Evolutionary conservation across 2,888 invertebrate species (phyloP).

Genomic region (Phytoseiulus persimilis): DNA sequence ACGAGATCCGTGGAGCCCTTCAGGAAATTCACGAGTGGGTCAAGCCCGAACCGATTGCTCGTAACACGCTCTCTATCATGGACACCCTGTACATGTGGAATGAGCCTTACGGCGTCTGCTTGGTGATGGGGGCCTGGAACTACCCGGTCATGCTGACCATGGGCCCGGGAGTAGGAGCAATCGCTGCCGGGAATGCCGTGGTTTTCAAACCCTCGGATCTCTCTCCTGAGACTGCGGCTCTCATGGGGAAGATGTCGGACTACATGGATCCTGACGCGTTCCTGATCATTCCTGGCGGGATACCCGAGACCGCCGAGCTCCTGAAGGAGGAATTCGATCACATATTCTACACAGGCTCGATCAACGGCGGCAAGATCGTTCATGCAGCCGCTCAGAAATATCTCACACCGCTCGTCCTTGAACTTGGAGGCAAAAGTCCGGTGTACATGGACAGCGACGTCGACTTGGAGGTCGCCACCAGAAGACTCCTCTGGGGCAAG

Average conservation of each 20-base stretch:
- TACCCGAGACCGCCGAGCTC: conserved; percentile 53
- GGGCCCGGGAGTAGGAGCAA: conserved; percentile 60
- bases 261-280: conserved; percentile 65
- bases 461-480: conserved; percentile 66
- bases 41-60: conserved; percentile 57
- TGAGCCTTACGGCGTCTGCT: conserved; percentile 84
- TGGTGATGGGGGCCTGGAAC: conserved; percentile 58
- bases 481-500: conserved; percentile 88
- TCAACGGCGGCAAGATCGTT: conserved; percentile 51
- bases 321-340: conserved; percentile 54
- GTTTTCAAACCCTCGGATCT: conserved; percentile 69
- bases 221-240: conserved; percentile 62
- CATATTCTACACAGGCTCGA: conserved; percentile 56
- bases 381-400: conserved; percentile 55
- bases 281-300: conserved; percentile 53
- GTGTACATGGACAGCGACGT: conserved; percentile 72
- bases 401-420: conserved; percentile 56
- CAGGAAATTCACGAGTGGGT: conserved; percentile 68
- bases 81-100: conserved; percentile 55
- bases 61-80: conserved; percentile 50
- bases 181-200: conserved; percentile 66
- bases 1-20: conserved; percentile 65
- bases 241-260: conserved; percentile 65
- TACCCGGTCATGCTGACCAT: conserved; percentile 54
- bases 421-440: conserved; percentile 61